These are phyloP conservation scores for Leistus spinibarbis DNA, from an alignment of 2,888 invertebrate genomes.

Conservation along the genomic window DNA sequence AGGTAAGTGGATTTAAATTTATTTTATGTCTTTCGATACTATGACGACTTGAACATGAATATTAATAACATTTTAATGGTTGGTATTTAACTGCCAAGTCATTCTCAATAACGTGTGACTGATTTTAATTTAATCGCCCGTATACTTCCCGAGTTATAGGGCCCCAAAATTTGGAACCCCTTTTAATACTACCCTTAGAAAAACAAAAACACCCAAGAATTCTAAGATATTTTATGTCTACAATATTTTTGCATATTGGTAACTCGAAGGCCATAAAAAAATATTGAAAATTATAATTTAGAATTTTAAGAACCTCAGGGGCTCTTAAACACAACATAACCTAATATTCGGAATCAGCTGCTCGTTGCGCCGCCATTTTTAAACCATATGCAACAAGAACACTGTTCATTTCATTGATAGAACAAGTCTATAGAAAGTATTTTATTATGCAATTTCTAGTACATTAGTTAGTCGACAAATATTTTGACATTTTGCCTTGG, in stretches of 20 bases:
- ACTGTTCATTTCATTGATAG: background rate
- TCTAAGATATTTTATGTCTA: no score
- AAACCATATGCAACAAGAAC: background rate
- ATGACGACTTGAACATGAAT: background rate
- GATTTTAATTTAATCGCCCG: no score
- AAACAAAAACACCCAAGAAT: no score
- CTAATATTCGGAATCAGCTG: background rate
- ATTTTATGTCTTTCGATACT: background rate
- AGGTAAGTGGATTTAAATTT: constrained; percentile 54
- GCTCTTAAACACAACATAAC: no score
- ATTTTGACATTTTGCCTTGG: background rate
- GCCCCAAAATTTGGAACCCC: no score
- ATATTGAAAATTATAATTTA: no score
- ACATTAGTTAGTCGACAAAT: background rate
- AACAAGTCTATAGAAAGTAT: background rate
- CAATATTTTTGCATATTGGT: no score
- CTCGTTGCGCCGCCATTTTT: background rate
- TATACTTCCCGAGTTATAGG: no score
- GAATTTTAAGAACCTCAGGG: no score
- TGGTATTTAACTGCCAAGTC: background rate
- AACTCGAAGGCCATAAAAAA: no score
- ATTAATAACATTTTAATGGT: background rate
- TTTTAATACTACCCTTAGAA: no score
- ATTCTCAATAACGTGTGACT: background rate
- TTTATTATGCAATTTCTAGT: background rate